A percentile compares a stretch with the other conserved stretches of the same genome.
phyloP scores from a whole-genome alignment of 2,797 vertebrate genomes.

The Neopelma chrysocephalum region DNA sequence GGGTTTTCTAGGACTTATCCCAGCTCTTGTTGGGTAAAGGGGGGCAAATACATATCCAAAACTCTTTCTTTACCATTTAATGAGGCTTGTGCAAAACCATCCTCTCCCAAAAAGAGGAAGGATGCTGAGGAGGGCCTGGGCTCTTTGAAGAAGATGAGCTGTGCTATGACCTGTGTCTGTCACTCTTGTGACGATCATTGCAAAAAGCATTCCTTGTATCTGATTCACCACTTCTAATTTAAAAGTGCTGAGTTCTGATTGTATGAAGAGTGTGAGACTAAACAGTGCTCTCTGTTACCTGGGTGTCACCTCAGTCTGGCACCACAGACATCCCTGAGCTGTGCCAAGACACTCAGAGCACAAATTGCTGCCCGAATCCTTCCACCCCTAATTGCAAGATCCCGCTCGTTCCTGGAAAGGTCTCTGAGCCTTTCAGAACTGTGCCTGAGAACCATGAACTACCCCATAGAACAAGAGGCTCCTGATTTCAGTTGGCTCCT shows the following conservation, averaged over 20 bases:
- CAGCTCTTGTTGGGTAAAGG: background rate
- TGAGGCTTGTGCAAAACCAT: background rate
- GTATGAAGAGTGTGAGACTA: background rate
- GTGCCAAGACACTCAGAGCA: background rate
- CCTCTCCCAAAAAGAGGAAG: background rate
- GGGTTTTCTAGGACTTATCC: background rate
- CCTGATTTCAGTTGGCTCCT: slow-evolving; percentile 25
- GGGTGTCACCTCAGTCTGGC: background rate
- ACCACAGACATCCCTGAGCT: background rate
- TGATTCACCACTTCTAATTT: background rate
- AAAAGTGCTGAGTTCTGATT: background rate
- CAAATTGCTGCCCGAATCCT: background rate
- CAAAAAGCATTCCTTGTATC: background rate
- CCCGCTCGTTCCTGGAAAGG: background rate
- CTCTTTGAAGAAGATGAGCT: background rate
- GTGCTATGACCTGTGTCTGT: background rate
- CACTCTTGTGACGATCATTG: background rate
- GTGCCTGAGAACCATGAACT: background rate
- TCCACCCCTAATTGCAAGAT: background rate
- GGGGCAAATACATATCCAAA: background rate
- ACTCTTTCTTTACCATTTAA: background rate
- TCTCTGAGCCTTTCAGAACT: background rate
- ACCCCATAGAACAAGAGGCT: background rate
- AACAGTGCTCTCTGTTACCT: background rate
- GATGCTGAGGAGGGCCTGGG: background rate